Percentiles rank a stretch among this genome's conserved stretches.
phyloP scores from a whole-genome alignment of 2,797 vertebrate species.

The Xyrichtys novacula region DNA sequence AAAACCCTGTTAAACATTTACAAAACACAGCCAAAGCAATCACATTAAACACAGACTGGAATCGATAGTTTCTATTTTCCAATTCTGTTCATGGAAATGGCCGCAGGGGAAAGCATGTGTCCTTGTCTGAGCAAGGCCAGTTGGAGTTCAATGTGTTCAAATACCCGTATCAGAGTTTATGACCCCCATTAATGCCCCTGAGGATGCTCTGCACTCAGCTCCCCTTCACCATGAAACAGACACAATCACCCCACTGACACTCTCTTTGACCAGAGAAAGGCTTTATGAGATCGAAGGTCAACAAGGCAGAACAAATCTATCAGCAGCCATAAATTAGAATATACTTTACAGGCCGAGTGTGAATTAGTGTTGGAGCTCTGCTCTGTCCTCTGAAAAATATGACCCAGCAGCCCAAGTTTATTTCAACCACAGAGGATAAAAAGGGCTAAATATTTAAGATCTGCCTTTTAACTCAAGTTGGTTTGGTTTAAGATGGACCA shows the following conservation, averaged over 20 bases:
- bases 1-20: constrained; percentile 40
- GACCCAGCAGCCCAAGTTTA: not conserved
- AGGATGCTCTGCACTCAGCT: constrained; percentile 58
- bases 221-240: constrained; percentile 58
- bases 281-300: constrained; percentile 67
- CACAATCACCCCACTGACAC: constrained; percentile 43
- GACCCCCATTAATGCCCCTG: constrained; percentile 71
- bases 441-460: no score
- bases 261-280: constrained; percentile 52
- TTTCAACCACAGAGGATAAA: not conserved
- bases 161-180: constrained; percentile 78
- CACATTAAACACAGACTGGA: constrained; percentile 64
- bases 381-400: not conserved
- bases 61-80: constrained; percentile 77
- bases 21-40: constrained; percentile 56
- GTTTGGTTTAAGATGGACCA: no score
- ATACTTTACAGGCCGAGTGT: constrained; percentile 16
- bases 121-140: constrained; percentile 72
- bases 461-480: no score
- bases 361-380: constrained; percentile 11
- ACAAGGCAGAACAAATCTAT: constrained; percentile 56
- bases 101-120: constrained; percentile 65
- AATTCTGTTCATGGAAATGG: constrained; percentile 68
- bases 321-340: constrained; percentile 12
- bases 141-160: constrained; percentile 79